Percentiles rank a stretch among this genome's conserved stretches.
Evolutionary conservation across 2,113 vertebrate genomes (phyloP).

Genomic region (Anser cygnoides): DNA sequence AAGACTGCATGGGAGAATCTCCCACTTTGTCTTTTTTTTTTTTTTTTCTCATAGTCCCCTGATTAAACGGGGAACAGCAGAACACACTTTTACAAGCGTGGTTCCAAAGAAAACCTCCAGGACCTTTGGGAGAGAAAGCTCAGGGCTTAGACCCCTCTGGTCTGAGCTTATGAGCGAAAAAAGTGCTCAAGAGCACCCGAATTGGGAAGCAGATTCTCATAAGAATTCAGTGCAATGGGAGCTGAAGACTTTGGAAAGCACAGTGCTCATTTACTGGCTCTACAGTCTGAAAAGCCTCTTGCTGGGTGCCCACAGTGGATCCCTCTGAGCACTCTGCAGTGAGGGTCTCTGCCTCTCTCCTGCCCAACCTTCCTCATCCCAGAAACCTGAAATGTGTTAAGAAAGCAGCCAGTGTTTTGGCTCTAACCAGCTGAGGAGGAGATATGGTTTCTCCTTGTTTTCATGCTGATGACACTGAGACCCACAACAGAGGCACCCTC

Average conservation of each 20-base stretch:
- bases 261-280: background rate
- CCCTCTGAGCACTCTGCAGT: background rate
- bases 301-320: background rate
- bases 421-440: background rate
- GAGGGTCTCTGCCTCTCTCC: background rate
- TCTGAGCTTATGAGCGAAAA: background rate
- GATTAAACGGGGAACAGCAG: background rate
- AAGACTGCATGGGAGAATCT: background rate
- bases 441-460: background rate
- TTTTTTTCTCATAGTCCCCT: no score
- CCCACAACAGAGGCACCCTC: background rate
- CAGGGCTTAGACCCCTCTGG: no score
- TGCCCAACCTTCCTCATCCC: background rate
- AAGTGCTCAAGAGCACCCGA: background rate
- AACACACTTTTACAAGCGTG: no score
- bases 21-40: fast-evolving
- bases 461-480: background rate
- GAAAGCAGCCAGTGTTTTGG: background rate
- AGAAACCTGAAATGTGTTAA: background rate
- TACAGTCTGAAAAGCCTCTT: background rate
- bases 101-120: background rate
- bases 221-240: background rate
- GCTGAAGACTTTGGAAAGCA: background rate
- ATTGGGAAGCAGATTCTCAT: background rate
- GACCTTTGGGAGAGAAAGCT: no score